A percentile compares a stretch with the other conserved stretches of the same genome.
Conservation (phyloP, 1,140 invertebrate genomes). For the Meloidogyne floridensis region DNA sequence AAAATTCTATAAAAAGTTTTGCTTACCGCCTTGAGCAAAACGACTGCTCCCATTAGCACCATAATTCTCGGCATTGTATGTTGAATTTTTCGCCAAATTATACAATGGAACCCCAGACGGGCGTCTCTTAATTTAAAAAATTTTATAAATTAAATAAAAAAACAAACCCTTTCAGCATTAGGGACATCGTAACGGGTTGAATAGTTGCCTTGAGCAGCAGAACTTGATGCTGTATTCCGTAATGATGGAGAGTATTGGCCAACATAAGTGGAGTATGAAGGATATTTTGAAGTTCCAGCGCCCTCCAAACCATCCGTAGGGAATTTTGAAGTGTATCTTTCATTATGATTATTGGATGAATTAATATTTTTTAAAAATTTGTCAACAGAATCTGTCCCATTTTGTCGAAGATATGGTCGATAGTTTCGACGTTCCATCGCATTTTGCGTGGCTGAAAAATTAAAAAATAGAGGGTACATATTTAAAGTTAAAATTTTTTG, state of each 20-base stretch:
- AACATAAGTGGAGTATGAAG: neutral
- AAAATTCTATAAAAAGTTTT: neutral
- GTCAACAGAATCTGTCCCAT: neutral
- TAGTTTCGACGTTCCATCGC: neutral
- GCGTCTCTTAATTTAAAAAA: neutral
- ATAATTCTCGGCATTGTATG: neutral
- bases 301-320: neutral
- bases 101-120: neutral
- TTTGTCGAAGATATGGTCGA: slow-evolving; percentile 4
- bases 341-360: neutral
- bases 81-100: neutral
- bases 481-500: neutral
- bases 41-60: neutral
- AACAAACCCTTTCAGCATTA: neutral
- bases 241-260: neutral
- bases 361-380: slow-evolving; percentile 10
- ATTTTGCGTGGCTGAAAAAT: neutral
- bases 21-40: neutral
- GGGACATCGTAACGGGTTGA: neutral
- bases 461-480: neutral
- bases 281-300: neutral
- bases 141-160: neutral
- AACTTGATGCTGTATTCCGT: neutral
- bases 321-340: neutral
- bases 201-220: neutral